Percentiles rank a stretch among this genome's conserved stretches.
Conservation (phyloP, 2,888 invertebrate species). For the Masnerella sp. region DNA sequence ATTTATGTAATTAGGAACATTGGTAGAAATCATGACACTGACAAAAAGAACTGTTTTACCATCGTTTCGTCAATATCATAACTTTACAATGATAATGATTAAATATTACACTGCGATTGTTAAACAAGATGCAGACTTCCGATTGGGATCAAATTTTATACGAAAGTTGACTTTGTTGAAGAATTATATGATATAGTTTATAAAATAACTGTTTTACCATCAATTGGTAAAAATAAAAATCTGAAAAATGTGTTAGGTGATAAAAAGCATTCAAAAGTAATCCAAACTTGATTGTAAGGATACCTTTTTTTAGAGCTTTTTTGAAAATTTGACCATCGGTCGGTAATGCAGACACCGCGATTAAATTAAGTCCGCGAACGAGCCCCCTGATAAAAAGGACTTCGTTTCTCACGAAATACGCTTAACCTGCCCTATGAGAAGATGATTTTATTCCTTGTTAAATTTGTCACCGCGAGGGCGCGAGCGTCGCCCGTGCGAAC, state of each 20-base stretch:
- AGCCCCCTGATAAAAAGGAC: conserved; percentile 8
- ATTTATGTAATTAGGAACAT: too few species aligned
- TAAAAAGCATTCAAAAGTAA: too few species aligned
- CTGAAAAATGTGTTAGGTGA: too few species aligned
- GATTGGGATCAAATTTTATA: too few species aligned
- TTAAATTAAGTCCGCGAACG: neutral
- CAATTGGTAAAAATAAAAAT: too few species aligned
- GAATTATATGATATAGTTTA: too few species aligned
- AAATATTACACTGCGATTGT: conserved; percentile 4
- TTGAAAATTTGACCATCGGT: conserved; percentile 16
- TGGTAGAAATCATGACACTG: too few species aligned
- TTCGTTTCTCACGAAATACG: conserved; percentile 52
- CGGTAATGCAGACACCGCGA: conserved; percentile 18
- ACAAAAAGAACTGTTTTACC: conserved; percentile 12
- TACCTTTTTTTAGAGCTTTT: too few species aligned
- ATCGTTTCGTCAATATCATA: neutral
- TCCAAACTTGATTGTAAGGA: too few species aligned
- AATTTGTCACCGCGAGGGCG: conserved; percentile 35
- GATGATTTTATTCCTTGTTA: conserved; percentile 59
- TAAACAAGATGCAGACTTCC: neutral
- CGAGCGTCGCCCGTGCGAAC: conserved; percentile 10
- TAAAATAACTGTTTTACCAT: conserved; percentile 1
- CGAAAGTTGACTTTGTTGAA: too few species aligned
- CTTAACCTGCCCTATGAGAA: conserved; percentile 55
- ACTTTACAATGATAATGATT: neutral